phyloP scores from a whole-genome alignment of 1,140 invertebrate species.

The Musca vetustissima region DNA sequence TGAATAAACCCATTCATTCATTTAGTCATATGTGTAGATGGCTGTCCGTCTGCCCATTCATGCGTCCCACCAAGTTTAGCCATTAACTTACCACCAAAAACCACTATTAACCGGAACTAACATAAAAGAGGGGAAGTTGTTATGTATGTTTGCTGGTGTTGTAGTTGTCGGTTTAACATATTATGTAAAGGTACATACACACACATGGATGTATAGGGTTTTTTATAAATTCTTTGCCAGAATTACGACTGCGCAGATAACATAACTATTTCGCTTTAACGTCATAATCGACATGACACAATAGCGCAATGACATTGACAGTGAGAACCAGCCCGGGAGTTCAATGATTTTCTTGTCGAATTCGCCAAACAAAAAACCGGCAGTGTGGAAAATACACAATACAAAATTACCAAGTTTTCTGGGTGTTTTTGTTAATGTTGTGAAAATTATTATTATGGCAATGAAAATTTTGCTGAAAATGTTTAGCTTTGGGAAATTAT shows the following conservation, averaged over 20 bases:
- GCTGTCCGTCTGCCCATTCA: too few relatives aligned
- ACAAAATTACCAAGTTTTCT: neutral
- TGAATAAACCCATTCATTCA: too few relatives aligned
- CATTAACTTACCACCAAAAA: neutral
- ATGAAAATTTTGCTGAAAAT: too few relatives aligned
- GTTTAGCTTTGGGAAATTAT: too few relatives aligned
- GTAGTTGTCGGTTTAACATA: neutral
- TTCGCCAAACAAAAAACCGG: neutral
- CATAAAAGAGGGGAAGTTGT: neutral
- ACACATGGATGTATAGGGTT: neutral
- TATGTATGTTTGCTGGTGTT: neutral
- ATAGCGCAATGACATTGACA: conserved; percentile 16
- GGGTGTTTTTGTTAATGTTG: neutral
- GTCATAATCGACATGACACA: neutral
- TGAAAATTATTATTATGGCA: too few relatives aligned
- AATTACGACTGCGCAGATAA: neutral
- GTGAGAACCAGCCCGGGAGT: conserved; percentile 1
- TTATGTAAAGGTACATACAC: conserved; percentile 5
- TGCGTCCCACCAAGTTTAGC: neutral
- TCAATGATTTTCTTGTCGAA: conserved; percentile 1
- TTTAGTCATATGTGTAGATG: too few relatives aligned
- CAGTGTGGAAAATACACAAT: neutral
- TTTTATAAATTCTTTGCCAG: neutral
- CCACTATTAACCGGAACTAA: conserved; percentile 15
- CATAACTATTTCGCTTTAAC: neutral